Percentiles rank a stretch among this genome's conserved stretches.
Evolutionary conservation across 2,797 vertebrate genomes (phyloP).

Genomic region (Tachyglossus aculeatus): DNA sequence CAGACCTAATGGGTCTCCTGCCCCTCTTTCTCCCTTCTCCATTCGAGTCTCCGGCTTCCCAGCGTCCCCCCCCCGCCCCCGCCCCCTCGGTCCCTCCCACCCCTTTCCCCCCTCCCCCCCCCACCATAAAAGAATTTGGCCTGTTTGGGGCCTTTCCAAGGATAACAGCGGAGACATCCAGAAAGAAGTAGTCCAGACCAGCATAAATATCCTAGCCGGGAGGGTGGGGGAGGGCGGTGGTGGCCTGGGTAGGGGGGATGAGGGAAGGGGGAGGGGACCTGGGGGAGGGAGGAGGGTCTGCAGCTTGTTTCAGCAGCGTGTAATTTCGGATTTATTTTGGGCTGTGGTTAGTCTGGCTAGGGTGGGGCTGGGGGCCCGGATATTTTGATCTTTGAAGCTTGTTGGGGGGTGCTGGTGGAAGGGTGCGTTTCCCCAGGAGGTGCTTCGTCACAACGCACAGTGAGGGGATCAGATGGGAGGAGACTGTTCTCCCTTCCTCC

Average conservation of each 20-base stretch:
- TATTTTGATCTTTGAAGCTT: slow-evolving; percentile 53
- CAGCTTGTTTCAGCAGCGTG: slow-evolving; percentile 37
- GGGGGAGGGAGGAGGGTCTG: too few relatives aligned
- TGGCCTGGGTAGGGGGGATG: slow-evolving; percentile 10
- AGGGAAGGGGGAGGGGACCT: slow-evolving; percentile 12
- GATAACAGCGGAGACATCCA: slow-evolving; percentile 4
- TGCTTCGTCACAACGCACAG: background rate
- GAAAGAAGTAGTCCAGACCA: slow-evolving; percentile 7
- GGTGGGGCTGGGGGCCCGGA: slow-evolving; percentile 45
- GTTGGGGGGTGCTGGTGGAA: background rate
- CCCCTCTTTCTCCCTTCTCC: too few relatives aligned
- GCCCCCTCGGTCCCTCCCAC: background rate
- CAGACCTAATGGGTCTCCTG: too few relatives aligned
- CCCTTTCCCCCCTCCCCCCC: background rate
- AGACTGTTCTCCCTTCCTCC: too few relatives aligned
- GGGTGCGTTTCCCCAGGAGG: background rate
- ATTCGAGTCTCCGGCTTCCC: too few relatives aligned
- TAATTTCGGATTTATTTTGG: slow-evolving; percentile 64
- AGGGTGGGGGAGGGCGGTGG: slow-evolving; percentile 24
- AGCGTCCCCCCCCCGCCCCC: background rate
- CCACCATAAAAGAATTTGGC: background rate
- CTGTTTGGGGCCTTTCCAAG: slow-evolving; percentile 2
- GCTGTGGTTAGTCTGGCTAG: slow-evolving; percentile 13
- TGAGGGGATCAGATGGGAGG: too few relatives aligned
- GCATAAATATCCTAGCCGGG: slow-evolving; percentile 32